Evolutionary conservation across 2,888 invertebrate genomes (phyloP), one percentile per base, ranked within the genome.

Genomic region (Polylopha cassiicola): DNA sequence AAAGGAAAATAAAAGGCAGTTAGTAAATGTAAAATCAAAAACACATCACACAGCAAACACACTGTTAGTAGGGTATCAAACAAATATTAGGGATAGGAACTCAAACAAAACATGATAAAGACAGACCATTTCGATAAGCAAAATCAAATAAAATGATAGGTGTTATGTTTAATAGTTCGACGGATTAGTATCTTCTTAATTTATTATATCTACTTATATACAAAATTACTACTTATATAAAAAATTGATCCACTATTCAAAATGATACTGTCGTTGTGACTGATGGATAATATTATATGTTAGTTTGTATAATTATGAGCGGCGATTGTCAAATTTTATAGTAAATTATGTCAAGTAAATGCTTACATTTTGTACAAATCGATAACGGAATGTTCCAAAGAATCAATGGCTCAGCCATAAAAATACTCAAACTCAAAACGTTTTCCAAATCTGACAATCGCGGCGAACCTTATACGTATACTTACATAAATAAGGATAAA

Each of bases 401-500:
- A n/a, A n/a, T n/a, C n/a, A n/a, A n/a, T n/a, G n/a, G n/a, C n/a
- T n/a, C n/a, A n/a, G n/a, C n/a, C n/a, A n/a, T n/a, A n/a, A n/a
- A n/a, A n/a, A n/a, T n/a, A 28, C 17, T 20, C 26, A 17, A 22
- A 18, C 4, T 26, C 9, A 14, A n/a, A 28, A 33, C 13, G 17
- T 34, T 9, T 34, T 18, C 33, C 21, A 29, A 57, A 58, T 65
- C 77, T 73, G 76, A 78, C 81, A 73, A 80, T 66, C 74, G 80
- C 77, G 69, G 71, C 68, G 55, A 56, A 61, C 65, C 61, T 65
- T 50, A 72, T 53, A 47, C 64, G 64, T 52, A 73, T 76, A 78
- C 78, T 77, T 70, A 79, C 70, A 77, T 66, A 79, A 38, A 74
- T 65, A 65, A 75, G 56, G 60, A 72, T 64, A 68, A 76, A 69